Percentiles rank a stretch among this genome's conserved stretches.
phyloP scores from a whole-genome alignment of 2,113 vertebrate species.

The Leptobrachium ailaonicum region DNA sequence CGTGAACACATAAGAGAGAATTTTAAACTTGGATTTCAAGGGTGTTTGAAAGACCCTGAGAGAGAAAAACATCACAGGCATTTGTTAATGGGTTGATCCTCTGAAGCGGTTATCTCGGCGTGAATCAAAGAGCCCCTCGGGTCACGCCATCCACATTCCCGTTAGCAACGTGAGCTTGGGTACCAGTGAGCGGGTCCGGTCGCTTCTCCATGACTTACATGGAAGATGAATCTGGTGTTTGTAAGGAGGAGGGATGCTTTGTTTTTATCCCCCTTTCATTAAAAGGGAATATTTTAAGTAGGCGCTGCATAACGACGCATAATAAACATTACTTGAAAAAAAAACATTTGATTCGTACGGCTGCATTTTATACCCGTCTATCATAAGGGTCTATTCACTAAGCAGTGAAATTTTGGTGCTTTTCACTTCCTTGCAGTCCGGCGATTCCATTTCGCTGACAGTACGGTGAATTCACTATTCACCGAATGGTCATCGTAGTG shows the following conservation, averaged over 20 bases:
- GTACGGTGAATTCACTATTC: too few species aligned
- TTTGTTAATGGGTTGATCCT: conserved; percentile 9
- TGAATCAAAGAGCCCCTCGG: not conserved
- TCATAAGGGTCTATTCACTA: too few species aligned
- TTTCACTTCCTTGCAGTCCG: too few species aligned
- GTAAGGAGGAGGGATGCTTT: not conserved
- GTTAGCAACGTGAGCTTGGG: not conserved
- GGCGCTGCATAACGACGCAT: not conserved
- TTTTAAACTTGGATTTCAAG: conserved; percentile 32
- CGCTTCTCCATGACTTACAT: not conserved
- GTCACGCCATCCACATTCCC: not conserved
- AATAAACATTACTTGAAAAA: not conserved
- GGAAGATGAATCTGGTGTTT: conserved; percentile 17
- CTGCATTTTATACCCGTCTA: too few species aligned
- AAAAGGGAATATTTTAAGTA: conserved; percentile 5
- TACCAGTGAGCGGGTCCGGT: not conserved
- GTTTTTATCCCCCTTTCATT: conserved; percentile 12
- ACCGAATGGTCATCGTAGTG: too few species aligned
- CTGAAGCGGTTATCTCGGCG: conserved; percentile 15
- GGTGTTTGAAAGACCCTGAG: conserved; percentile 3
- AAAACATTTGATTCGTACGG: too few species aligned
- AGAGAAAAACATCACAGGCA: not conserved
- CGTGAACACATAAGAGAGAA: conserved; percentile 37
- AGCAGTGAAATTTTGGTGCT: too few species aligned
- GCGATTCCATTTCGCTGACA: too few species aligned